Evolutionary conservation across 2,113 vertebrate genomes (phyloP).

Genomic region (Condylura cristata): DNA sequence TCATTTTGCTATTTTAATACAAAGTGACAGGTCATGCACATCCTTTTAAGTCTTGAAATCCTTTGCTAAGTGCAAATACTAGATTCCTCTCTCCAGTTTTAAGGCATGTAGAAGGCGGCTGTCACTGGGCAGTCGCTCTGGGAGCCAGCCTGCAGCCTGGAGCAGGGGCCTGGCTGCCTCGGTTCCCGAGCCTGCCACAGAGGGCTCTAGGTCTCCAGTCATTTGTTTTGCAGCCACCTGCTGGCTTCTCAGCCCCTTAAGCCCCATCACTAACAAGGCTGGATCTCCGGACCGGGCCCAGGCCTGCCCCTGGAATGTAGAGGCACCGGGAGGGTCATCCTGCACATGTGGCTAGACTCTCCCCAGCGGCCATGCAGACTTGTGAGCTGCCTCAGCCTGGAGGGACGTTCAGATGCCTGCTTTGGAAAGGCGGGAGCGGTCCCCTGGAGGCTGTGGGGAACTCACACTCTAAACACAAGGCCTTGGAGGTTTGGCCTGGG

Average conservation of each 20-base stretch:
- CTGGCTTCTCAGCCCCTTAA: fast-evolving
- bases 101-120: slow-evolving; percentile 87
- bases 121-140: neutral
- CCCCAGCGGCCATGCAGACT: neutral
- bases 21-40: slow-evolving; percentile 87
- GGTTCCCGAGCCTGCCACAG: no score
- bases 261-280: fast-evolving
- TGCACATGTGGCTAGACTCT: neutral
- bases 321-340: neutral
- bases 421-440: neutral
- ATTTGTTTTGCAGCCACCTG: neutral
- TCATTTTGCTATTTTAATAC: slow-evolving; percentile 82
- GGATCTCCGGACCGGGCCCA: neutral
- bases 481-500: neutral
- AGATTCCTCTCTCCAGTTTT: slow-evolving; percentile 87
- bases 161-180: neutral
- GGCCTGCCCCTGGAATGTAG: neutral
- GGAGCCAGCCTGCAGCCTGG: neutral
- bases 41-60: slow-evolving; percentile 68
- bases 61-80: slow-evolving; percentile 88
- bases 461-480: neutral
- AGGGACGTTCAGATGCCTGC: no score
- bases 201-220: neutral
- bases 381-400: fast-evolving
- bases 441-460: neutral